Conservation (phyloP, 2,888 invertebrate genomes). For the Diarsia dahlii region DNA sequence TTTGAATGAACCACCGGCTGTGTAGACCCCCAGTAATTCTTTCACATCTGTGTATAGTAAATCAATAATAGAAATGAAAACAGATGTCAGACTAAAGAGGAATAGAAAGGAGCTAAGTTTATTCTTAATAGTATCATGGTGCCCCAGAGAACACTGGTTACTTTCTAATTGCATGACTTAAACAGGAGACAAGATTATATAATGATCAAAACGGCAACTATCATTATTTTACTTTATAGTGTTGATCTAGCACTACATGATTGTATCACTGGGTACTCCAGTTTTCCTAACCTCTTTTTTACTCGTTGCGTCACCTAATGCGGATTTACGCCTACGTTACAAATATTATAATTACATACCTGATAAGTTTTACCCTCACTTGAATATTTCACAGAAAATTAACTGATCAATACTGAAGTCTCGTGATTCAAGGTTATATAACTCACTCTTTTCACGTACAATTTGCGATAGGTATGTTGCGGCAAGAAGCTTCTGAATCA, state of each 20-base stretch:
- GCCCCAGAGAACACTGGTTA: conserved; percentile 18
- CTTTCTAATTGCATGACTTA: conserved; percentile 55
- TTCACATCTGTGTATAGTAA: neutral
- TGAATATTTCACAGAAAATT: conserved; percentile 71
- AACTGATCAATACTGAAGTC: conserved; percentile 87
- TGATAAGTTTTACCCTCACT: conserved; percentile 66
- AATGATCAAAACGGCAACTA: conserved; percentile 22
- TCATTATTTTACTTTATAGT: conserved; percentile 5
- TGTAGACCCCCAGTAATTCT: neutral
- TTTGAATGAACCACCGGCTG: neutral
- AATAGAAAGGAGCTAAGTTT: conserved; percentile 55
- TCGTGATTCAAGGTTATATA: conserved; percentile 91
- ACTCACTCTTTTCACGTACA: conserved; percentile 84
- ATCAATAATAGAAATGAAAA: conserved; percentile 16
- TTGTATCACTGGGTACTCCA: conserved; percentile 29
- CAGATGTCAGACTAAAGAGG: conserved; percentile 35
- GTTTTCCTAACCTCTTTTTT: conserved; percentile 65
- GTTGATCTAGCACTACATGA: conserved; percentile 21
- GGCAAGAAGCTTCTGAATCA: conserved; percentile 65
- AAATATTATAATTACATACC: conserved; percentile 69
- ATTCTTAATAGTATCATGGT: conserved; percentile 30
- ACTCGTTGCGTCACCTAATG: conserved; percentile 57
- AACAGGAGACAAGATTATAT: conserved; percentile 33
- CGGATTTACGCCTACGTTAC: conserved; percentile 29
- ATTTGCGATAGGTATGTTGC: conserved; percentile 70